Evolutionary conservation across 2,797 vertebrate genomes (phyloP).

Genomic region (Spatula clypeata): DNA sequence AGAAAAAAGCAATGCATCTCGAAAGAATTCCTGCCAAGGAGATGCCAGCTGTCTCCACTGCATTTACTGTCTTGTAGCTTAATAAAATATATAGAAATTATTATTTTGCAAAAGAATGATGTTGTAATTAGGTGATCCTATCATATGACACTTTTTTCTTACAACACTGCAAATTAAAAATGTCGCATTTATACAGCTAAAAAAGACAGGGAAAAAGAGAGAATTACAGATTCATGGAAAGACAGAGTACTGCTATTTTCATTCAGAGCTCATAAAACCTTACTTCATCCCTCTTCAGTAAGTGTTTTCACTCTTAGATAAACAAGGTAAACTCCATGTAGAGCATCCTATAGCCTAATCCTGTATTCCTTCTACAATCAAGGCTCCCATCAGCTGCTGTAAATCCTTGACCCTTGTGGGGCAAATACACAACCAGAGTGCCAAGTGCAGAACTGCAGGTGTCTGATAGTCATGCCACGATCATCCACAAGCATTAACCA

Average conservation of each 20-base stretch:
- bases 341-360: neutral
- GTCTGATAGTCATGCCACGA: neutral
- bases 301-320: neutral
- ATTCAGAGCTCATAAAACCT: constrained; percentile 19
- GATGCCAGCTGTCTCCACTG: neutral
- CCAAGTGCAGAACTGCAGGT: neutral
- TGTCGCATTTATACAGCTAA: neutral
- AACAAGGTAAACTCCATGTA: constrained; percentile 18
- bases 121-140: neutral
- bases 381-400: constrained; percentile 8
- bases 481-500: neutral
- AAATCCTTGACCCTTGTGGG: constrained; percentile 18
- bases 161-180: neutral
- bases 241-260: constrained; percentile 4
- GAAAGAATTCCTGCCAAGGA: constrained; percentile 1
- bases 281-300: neutral
- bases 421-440: neutral
- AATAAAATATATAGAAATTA: neutral
- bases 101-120: constrained; percentile 33
- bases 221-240: neutral
- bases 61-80: neutral
- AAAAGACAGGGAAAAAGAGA: neutral
- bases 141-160: neutral
- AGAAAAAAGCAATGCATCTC: constrained; percentile 23
- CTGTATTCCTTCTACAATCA: constrained; percentile 4